These are phyloP conservation scores for Apis dorsata DNA, from an alignment of 1,140 invertebrate genomes.

Conservation along the genomic window DNA sequence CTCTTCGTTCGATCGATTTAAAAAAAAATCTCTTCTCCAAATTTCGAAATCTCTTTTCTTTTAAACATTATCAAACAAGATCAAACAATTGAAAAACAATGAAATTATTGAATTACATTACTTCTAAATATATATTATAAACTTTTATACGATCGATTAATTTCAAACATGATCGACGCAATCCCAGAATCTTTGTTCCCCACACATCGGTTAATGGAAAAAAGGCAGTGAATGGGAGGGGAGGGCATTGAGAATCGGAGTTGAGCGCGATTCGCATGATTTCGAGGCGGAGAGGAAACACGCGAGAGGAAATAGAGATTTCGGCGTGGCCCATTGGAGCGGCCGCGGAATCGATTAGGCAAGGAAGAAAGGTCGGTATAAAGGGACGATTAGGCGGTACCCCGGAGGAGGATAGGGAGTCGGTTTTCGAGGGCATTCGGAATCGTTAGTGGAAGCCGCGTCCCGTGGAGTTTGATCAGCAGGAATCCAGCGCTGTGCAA, in stretches of 20 bases:
- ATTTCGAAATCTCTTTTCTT: no score
- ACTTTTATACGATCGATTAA: neutral
- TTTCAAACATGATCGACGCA: no score
- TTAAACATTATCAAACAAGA: no score
- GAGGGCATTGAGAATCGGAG: slow-evolving; percentile 21
- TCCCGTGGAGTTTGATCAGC: slow-evolving; percentile 66
- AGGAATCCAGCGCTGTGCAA: slow-evolving; percentile 67
- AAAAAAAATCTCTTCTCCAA: no score
- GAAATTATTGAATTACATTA: no score
- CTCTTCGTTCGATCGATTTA: no score
- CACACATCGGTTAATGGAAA: no score
- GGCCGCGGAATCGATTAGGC: slow-evolving; percentile 63
- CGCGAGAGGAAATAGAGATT: slow-evolving; percentile 31
- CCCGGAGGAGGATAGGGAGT: slow-evolving; percentile 55
- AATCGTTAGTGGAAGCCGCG: slow-evolving; percentile 64
- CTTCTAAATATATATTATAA: no score
- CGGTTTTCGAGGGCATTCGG: slow-evolving; percentile 66
- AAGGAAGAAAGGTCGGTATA: slow-evolving; percentile 63
- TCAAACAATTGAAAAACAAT: no score
- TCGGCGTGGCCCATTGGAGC: slow-evolving; percentile 13
- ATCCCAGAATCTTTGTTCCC: no score
- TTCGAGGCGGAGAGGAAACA: neutral
- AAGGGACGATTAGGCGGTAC: slow-evolving; percentile 66
- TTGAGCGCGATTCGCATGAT: slow-evolving; percentile 32
- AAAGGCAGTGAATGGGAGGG: no score